Evolutionary conservation across 2,797 vertebrate genomes (phyloP), one percentile per base, ranked within the genome.

Genomic region (Cryptoblepharus egeriae): DNA sequence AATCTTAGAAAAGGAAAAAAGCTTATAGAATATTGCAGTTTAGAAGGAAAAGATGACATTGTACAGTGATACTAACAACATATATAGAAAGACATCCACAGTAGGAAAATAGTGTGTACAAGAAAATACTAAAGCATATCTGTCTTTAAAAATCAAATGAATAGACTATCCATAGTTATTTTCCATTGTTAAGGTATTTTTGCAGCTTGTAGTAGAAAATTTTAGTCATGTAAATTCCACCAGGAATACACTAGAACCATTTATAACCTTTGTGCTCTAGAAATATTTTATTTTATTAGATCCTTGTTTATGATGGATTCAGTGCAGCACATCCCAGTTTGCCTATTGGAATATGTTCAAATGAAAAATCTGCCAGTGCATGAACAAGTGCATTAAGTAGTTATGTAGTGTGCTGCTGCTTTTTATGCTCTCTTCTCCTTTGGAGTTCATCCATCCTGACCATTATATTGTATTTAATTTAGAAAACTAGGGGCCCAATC

Each of bases 251-350:
- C 1, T 71, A 16, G 60, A 61, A 26, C 5, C 45, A 57, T 75
- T 45, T 13, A 37, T 75, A 83, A 83, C 58, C 77, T 76, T 79
- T 78, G 55, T 80, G 77, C 72, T 80, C 72, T 76, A 39, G 73
- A 73, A 76, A 83, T 83, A 67, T 79, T 79, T 83, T 83, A 77
- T 80, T 73, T 58, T 58, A 65, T 87, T 63, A 79, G 16, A 28
- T 82, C 4, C 60, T 76, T 83, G 55, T 88, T 87, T 77, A 77
- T 77, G 35, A n/a, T 52, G 37, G 60, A 49, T 73, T 65, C 79
- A 35, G 9, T 76, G 64, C 39, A 85, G 60, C 61, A 57, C 68
- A 60, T 81, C 71, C 49, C 30, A n/a, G 68, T n/a, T 73, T 81
- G 72, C 79, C 68, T 73, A 18, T 85, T 76, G 39, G 74, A 77